Base-by-base conservation (phyloP, 2,888 invertebrate genomes). In the Drosophila nr. fundita region DNA sequence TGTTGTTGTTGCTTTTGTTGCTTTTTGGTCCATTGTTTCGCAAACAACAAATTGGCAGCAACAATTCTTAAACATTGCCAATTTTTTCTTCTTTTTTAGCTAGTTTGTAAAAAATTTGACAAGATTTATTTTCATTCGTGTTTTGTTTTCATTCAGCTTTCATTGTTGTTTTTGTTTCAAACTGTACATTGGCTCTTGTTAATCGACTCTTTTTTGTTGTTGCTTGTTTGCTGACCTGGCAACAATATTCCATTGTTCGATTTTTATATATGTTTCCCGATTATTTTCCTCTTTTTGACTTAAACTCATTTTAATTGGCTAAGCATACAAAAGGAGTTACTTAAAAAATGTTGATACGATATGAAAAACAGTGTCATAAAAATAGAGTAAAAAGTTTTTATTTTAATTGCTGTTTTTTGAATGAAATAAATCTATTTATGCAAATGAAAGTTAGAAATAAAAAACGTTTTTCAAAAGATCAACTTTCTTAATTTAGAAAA, bases 21-120 rank as follows among this genome's bases (percentile, higher is more conserved):
- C 15, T 38, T 24, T 54, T 45, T 15, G 66, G 48, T 48, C 52
- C 69, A 73, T 74, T 75, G 70, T 68, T 75, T 65, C 65, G 67
- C 66, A 55, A 76, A 72, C 76, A 76, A 73, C 78, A 66, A 73
- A 76, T 64, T 72, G 77, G 61, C 72, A 68, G 59, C 62, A 62
- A 75, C 40, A 71, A 72, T 52, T 59, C 59, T 45, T 50, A 34
- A 68, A 64, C 49, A 68, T 45, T 68, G 54, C 21, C 4, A 8
- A 15, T 7, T 21, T 7, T 48, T 7, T 21, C 1, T 15, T 57
- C 32, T 57, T 53, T 73, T 57, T 59, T 50, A 45, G 34, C 32
- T 54, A 49, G 30, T 49, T 52, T 53, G 68, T 48, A 55, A 66
- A 70, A 75, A 79, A 75, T 57, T 74, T 66, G 75, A 74, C 75